Base-by-base conservation (phyloP, 2,888 invertebrate genomes). In the Hydriomena furcata region DNA sequence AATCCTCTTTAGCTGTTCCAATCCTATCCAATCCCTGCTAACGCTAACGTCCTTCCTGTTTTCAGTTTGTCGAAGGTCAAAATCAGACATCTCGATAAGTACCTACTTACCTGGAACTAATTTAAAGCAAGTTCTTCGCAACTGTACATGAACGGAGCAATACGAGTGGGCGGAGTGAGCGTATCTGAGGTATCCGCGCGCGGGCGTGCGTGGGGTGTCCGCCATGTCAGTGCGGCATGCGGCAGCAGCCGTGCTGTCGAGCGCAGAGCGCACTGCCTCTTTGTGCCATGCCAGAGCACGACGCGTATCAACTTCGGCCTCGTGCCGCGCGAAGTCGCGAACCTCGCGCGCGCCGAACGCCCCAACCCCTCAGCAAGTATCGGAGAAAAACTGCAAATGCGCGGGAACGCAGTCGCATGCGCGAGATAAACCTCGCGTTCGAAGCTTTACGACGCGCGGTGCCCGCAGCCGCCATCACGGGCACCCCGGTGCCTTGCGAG, bases 331-430 rank as follows among this genome's bases (percentile, higher is more conserved):
- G 88, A 72, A 77, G 80, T 70, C 87, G 89, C 60, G 88, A 86
- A 75, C 83, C 87, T 65, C 84, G 88, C 66, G 82, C 92, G 55
- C 93, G 94, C 71, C 91, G 93, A 63, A 91, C 94, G 73, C 92
- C 94, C 17, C 94, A 94, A 46, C 94, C 95, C 7, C 91, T 97
- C 63, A 96, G 96, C 89, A 97, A 97, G 82, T 97, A 97, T 85
- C 91, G 97, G 17, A 92, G 97, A 65, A 96, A 96, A 91, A 97
- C 97, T 0, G 97, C 97, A 7, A 98, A 97, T 85, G 96, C 97
- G 0, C 85, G 97, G 21, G 97, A 98, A 72, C 83, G 97, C 23
- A 94, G 94, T 60, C 92, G 97, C 46, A 97, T 97, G 97, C 91
- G 95, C 37, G 97, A 97, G 77, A 97, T 98, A 65, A 98, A 98